These are phyloP conservation scores for Noctua pronuba DNA, from an alignment of 2,888 invertebrate genomes.

Conservation along the genomic window DNA sequence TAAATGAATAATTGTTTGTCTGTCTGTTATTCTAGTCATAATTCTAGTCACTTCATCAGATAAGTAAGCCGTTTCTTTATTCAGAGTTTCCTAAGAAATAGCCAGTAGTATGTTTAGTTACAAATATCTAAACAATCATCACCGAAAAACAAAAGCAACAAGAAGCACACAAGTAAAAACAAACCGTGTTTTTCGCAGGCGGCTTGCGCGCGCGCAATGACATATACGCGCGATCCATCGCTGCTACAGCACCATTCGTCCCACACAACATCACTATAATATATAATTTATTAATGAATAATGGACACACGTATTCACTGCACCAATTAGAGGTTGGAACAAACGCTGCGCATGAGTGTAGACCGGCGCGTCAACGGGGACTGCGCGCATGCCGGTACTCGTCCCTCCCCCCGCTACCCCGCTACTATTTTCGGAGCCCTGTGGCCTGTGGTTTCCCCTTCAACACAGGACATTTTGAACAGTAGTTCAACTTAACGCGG, in stretches of 20 bases:
- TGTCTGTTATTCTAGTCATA: background rate
- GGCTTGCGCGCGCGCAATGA: conserved; percentile 89
- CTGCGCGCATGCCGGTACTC: conserved; percentile 75
- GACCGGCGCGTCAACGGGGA: conserved; percentile 73
- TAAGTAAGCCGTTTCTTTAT: background rate
- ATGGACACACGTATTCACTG: conserved; percentile 56
- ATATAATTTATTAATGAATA: conserved; percentile 16
- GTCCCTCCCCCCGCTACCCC: conserved; percentile 71
- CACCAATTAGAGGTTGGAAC: conserved; percentile 53
- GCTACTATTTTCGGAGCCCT: conserved; percentile 83
- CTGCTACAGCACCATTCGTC: conserved; percentile 85
- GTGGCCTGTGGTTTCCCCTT: conserved; percentile 73
- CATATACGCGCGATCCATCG: conserved; percentile 90
- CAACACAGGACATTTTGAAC: conserved; percentile 48
- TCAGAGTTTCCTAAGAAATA: background rate
- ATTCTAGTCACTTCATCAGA: background rate
- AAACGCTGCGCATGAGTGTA: conserved; percentile 68
- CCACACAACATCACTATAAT: conserved; percentile 83
- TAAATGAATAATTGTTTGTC: background rate
- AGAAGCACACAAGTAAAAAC: conserved; percentile 63
- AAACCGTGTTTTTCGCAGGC: conserved; percentile 82
- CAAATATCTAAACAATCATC: background rate
- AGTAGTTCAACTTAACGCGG: conserved; percentile 57
- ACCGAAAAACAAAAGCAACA: conserved; percentile 24
- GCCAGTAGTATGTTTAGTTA: background rate